Evolutionary conservation across 2,113 vertebrate genomes (phyloP).

Genomic region (Rostratula benghalensis): DNA sequence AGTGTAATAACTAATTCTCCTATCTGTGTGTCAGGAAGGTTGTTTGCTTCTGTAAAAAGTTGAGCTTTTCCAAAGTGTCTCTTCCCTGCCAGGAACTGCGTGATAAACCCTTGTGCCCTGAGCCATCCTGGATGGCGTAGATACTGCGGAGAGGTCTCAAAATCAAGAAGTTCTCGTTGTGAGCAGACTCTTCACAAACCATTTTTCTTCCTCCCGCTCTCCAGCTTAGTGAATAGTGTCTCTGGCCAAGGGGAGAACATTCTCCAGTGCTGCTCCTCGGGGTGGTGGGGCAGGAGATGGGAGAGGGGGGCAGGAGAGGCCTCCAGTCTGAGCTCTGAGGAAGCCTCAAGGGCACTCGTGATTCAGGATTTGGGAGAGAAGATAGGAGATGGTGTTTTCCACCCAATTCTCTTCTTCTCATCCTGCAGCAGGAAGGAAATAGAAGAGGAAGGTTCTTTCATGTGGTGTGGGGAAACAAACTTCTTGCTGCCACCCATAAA

Average conservation of each 20-base stretch:
- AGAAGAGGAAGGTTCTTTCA: neutral
- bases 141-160: neutral
- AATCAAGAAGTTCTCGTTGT: neutral
- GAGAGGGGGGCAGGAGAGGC: neutral
- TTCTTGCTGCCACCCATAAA: neutral
- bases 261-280: neutral
- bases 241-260: neutral
- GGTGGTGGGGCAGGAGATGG: neutral
- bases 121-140: neutral
- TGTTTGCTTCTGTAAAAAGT: neutral
- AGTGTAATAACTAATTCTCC: neutral
- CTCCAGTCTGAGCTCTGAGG: rapidly evolving
- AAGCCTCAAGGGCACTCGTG: rapidly evolving
- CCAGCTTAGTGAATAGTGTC: neutral
- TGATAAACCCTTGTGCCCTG: neutral
- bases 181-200: neutral
- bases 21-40: neutral
- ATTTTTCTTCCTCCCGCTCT: neutral
- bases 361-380: neutral
- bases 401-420: neutral
- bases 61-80: neutral
- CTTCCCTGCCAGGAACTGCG: neutral
- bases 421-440: too few species aligned
- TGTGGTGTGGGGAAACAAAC: neutral
- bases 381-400: rapidly evolving